Conservation (phyloP, 1,140 invertebrate genomes). For the Anastrepha obliqua region DNA sequence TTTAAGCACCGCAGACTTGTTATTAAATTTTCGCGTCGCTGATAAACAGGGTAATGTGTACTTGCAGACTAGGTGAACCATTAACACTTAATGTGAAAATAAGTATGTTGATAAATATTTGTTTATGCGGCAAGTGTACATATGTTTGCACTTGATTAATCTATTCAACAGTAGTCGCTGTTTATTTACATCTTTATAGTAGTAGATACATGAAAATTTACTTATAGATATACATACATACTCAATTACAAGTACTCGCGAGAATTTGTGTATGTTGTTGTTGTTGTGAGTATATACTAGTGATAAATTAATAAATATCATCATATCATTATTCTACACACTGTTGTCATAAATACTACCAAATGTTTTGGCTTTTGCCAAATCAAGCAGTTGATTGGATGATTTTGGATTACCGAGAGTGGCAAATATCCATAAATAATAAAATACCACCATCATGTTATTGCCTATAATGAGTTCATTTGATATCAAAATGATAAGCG, state of each 20-base stretch:
- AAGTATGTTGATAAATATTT: not conserved
- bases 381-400: conserved; percentile 11
- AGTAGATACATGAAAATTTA: not conserved
- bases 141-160: not conserved
- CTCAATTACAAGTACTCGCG: not conserved
- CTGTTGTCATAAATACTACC: not conserved
- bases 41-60: conserved; percentile 1
- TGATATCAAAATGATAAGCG: not conserved
- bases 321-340: not conserved
- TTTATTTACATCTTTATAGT: not conserved
- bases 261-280: not conserved
- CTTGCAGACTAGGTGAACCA: conserved; percentile 29
- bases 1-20: conserved; percentile 36
- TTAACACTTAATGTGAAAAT: not conserved
- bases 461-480: not conserved
- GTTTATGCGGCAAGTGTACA: not conserved
- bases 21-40: conserved; percentile 9
- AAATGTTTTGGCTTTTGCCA: not conserved
- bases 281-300: not conserved
- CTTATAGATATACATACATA: not conserved
- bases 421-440: not conserved
- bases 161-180: too few relatives aligned
- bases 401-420: not conserved
- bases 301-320: not conserved
- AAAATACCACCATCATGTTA: not conserved